Evolutionary conservation across 2,888 invertebrate species (phyloP).

Genomic region (Heliconius cydno): DNA sequence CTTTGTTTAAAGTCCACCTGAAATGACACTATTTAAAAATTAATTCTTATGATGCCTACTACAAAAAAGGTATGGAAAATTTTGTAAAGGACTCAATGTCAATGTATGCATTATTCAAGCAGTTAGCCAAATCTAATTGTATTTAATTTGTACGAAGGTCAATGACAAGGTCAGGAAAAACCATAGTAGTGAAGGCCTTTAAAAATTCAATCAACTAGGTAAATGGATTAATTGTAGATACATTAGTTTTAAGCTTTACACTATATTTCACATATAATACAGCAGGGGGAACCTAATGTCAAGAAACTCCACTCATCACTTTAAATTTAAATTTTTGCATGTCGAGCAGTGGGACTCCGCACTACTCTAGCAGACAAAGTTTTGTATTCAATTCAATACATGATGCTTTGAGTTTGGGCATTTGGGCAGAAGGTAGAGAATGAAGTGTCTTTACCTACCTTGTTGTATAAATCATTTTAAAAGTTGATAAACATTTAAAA

Average conservation of each 20-base stretch:
- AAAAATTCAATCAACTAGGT: neutral
- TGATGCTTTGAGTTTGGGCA: neutral
- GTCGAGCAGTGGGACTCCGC: too few relatives aligned
- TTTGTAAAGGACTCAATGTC: conserved; percentile 38
- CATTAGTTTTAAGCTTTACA: too few relatives aligned
- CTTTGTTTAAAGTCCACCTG: neutral
- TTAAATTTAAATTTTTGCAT: too few relatives aligned
- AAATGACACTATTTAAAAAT: neutral
- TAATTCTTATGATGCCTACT: neutral
- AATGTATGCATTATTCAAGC: conserved; percentile 40
- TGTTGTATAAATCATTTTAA: neutral
- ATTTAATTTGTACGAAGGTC: conserved; percentile 52
- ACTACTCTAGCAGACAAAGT: too few relatives aligned
- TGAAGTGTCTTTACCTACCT: neutral
- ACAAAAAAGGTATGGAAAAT: conserved; percentile 25
- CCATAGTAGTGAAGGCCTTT: conserved; percentile 32
- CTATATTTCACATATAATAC: too few relatives aligned
- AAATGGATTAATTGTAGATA: neutral
- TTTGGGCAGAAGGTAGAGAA: neutral
- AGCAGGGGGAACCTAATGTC: too few relatives aligned
- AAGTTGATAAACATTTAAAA: neutral
- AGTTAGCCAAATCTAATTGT: conserved; percentile 30
- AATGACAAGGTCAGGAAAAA: conserved; percentile 56
- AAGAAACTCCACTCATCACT: too few relatives aligned
- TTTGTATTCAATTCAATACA: neutral